Percentiles rank a stretch among this genome's conserved stretches.
Conservation (phyloP, 2,113 vertebrate species). For the Sialia sialis region DNA sequence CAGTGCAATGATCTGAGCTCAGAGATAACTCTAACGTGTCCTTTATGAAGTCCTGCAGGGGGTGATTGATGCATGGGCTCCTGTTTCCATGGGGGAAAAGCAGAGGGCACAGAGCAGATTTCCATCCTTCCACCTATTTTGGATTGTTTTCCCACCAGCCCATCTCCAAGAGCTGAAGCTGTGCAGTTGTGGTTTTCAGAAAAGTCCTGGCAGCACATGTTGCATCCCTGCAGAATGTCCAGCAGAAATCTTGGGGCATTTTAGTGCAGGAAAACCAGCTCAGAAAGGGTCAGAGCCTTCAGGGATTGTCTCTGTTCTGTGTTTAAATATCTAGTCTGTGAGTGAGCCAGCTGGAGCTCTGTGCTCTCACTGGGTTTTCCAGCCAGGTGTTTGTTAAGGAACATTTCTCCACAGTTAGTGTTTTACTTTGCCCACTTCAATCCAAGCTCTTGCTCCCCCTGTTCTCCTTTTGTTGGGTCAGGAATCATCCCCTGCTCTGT, state of each 20-base stretch:
- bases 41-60: slow-evolving; percentile 9
- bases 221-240: background rate
- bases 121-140: background rate
- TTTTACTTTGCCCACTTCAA: background rate
- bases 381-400: background rate
- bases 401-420: background rate
- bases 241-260: background rate
- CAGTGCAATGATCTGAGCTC: slow-evolving; percentile 3
- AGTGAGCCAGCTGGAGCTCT: background rate
- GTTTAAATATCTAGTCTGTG: background rate
- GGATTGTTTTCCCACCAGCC: background rate
- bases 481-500: background rate
- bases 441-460: background rate
- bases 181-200: background rate
- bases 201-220: rapidly evolving
- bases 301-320: background rate
- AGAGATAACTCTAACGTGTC: background rate
- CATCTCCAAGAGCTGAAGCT: background rate
- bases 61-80: background rate
- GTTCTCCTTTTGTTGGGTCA: background rate
- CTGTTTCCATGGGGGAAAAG: rapidly evolving
- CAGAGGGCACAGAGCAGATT: background rate
- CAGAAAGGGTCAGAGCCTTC: background rate
- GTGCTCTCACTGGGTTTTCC: background rate
- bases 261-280: background rate